These are phyloP conservation scores for Cataglyphis albicans DNA, from an alignment of 2,888 invertebrate species.

Conservation along the genomic window DNA sequence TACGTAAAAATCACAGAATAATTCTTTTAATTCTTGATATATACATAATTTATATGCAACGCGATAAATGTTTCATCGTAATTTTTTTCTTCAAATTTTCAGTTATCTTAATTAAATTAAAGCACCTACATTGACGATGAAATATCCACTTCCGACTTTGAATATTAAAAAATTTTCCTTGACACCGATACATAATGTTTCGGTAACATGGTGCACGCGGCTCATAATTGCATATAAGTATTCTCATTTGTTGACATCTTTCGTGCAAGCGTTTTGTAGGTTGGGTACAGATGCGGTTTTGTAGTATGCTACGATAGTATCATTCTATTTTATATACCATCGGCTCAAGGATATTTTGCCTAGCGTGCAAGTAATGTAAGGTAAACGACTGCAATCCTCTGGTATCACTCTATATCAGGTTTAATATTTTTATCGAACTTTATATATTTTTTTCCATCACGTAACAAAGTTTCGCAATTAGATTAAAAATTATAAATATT, in stretches of 20 bases:
- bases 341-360: slow-evolving; percentile 56
- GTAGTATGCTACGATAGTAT: slow-evolving; percentile 47
- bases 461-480: slow-evolving; percentile 24
- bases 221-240: slow-evolving; percentile 28
- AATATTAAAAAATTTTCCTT: not conserved
- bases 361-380: slow-evolving; percentile 54
- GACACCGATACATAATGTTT: slow-evolving; percentile 11
- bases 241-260: slow-evolving; percentile 31
- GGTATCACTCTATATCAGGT: slow-evolving; percentile 26
- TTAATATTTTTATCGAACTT: slow-evolving; percentile 39
- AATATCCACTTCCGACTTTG: slow-evolving; percentile 2
- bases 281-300: slow-evolving; percentile 29
- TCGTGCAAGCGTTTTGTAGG: slow-evolving; percentile 36
- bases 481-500: slow-evolving; percentile 36
- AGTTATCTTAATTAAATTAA: slow-evolving; percentile 3
- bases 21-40: not conserved
- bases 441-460: not conserved
- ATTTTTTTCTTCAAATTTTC: not conserved
- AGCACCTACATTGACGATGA: not conserved
- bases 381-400: slow-evolving; percentile 33
- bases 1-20: not conserved
- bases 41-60: not conserved
- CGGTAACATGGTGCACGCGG: not conserved
- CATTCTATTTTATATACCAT: slow-evolving; percentile 42
- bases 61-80: not conserved